Evolutionary conservation across 2,888 invertebrate species (phyloP).

Genomic region (Oegoconia quadripuncta): DNA sequence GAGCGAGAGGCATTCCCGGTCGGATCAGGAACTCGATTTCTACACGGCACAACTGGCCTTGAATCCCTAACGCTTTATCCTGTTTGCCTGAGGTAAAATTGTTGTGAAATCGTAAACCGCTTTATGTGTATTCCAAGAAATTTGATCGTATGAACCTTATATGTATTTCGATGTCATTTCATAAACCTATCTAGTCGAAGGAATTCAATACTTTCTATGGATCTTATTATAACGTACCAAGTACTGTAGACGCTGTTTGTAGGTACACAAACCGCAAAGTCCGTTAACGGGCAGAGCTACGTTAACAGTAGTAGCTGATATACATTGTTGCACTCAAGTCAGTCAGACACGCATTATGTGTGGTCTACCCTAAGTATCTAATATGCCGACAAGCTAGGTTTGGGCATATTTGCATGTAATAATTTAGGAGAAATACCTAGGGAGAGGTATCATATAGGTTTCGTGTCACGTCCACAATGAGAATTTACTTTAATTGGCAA

Average conservation of each 20-base stretch:
- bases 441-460: slow-evolving; percentile 62
- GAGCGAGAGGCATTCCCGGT: slow-evolving; percentile 63
- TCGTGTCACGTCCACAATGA: slow-evolving; percentile 74
- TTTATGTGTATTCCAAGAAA: too few species aligned
- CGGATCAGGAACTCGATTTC: slow-evolving; percentile 61
- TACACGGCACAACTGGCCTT: slow-evolving; percentile 57
- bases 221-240: too few species aligned
- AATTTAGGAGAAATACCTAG: slow-evolving; percentile 40
- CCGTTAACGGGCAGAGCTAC: slow-evolving; percentile 36
- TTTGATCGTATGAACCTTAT: too few species aligned
- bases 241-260: too few species aligned
- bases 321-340: too few species aligned
- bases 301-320: slow-evolving; percentile 34
- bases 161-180: too few species aligned
- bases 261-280: slow-evolving; percentile 17
- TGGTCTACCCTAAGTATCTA: slow-evolving; percentile 15
- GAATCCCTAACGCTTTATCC: slow-evolving; percentile 44
- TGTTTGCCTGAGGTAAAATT: slow-evolving; percentile 32
- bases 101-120: slow-evolving; percentile 32
- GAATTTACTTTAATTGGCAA: slow-evolving; percentile 80
- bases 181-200: too few species aligned
- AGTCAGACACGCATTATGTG: slow-evolving; percentile 27
- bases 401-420: slow-evolving; percentile 49
- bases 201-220: too few species aligned
- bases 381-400: slow-evolving; percentile 12